phyloP scores from a whole-genome alignment of 2,113 vertebrate genomes.

The Poeciliopsis retropinna region DNA sequence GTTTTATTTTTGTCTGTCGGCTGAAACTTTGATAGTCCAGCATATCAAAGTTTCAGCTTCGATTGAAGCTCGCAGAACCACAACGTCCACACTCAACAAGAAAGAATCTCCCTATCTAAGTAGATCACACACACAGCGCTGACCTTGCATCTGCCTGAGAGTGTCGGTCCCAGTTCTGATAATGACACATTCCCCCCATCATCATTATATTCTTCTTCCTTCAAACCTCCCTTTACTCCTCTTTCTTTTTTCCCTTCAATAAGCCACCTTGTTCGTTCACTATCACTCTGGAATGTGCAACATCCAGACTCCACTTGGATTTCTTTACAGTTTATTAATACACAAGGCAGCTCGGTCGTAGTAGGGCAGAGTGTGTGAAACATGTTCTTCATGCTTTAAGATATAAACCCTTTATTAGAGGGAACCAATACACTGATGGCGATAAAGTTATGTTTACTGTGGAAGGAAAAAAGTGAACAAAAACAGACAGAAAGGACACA shows the following conservation, averaged over 20 bases:
- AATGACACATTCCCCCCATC: neutral
- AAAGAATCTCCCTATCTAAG: neutral
- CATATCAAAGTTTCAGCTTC: too few species aligned
- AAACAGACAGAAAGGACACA: neutral
- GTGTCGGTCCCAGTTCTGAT: slow-evolving; percentile 26
- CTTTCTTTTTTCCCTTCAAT: slow-evolving; percentile 2
- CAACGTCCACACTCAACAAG: neutral
- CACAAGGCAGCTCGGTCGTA: neutral
- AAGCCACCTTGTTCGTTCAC: slow-evolving; percentile 23
- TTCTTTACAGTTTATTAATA: slow-evolving; percentile 29
- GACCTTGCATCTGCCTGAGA: slow-evolving; percentile 10
- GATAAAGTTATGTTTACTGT: neutral
- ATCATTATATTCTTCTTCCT: neutral
- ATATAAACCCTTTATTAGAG: neutral
- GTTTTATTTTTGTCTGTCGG: too few species aligned
- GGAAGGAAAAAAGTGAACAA: neutral
- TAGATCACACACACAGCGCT: neutral
- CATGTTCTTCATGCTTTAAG: neutral
- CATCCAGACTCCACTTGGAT: slow-evolving; percentile 21
- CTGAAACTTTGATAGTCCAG: too few species aligned
- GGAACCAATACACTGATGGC: neutral
- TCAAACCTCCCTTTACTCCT: neutral
- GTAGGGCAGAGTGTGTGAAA: neutral
- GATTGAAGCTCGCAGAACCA: neutral
- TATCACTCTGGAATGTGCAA: slow-evolving; percentile 56